phyloP scores from a whole-genome alignment of 2,113 vertebrate species.

The Alligator sinensis region DNA sequence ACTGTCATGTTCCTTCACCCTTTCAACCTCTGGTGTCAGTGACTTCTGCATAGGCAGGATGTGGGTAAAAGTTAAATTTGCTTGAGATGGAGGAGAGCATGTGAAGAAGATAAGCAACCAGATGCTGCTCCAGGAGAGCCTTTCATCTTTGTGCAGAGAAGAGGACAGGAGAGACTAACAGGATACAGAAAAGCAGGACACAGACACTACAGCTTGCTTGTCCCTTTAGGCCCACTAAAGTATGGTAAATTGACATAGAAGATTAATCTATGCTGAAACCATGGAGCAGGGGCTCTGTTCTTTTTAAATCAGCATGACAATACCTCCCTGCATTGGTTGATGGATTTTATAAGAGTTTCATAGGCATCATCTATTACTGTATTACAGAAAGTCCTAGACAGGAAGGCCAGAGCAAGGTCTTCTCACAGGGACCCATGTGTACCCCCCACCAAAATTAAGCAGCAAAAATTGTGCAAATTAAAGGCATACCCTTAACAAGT shows the following conservation, averaged over 20 bases:
- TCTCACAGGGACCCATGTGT: accelerated
- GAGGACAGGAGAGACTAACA: conserved; percentile 21
- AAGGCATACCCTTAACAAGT: accelerated
- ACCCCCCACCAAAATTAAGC: not conserved
- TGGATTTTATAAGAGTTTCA: accelerated
- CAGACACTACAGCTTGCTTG: not conserved
- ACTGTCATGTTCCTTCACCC: not conserved
- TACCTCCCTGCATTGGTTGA: not conserved
- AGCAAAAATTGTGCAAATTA: accelerated
- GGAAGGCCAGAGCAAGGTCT: not conserved
- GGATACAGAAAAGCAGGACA: conserved; percentile 30
- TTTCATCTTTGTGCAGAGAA: conserved; percentile 28
- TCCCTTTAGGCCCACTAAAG: not conserved
- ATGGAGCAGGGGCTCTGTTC: not conserved
- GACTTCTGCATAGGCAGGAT: conserved; percentile 48
- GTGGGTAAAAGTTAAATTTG: conserved; percentile 57
- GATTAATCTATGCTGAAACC: conserved; percentile 52
- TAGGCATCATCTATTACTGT: not conserved
- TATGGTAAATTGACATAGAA: conserved; percentile 38
- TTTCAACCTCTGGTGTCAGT: conserved; percentile 38
- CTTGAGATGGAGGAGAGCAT: not conserved
- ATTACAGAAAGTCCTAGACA: not conserved
- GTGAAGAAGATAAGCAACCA: not conserved
- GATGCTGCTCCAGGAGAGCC: conserved; percentile 51
- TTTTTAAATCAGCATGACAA: accelerated